A percentile compares a stretch with the other conserved stretches of the same genome.
phyloP scores from a whole-genome alignment of 2,797 vertebrate species.

The Mus minutoides region DNA sequence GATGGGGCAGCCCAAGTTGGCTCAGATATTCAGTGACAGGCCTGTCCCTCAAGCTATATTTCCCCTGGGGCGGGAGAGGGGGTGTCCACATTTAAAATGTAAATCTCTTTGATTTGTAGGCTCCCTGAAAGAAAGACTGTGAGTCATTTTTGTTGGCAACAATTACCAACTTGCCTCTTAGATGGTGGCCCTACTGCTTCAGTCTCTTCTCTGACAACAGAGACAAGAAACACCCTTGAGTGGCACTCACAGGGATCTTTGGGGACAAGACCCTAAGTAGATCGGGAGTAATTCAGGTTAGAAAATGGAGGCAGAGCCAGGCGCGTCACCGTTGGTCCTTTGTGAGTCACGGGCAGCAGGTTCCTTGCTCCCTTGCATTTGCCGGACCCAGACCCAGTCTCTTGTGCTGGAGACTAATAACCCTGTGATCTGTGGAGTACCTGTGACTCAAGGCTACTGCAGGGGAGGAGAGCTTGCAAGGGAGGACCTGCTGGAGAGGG shows the following conservation, averaged over 20 bases:
- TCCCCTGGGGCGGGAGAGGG: not conserved
- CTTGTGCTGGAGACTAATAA: constrained; percentile 51
- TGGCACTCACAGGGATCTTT: not conserved
- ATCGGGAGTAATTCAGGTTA: not conserved
- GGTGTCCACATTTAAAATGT: not conserved
- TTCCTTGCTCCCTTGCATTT: constrained; percentile 14
- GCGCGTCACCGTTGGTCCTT: not conserved
- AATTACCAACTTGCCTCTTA: not conserved
- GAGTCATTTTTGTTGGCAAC: not conserved
- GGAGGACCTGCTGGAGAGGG: not conserved
- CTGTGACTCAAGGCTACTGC: constrained; percentile 59
- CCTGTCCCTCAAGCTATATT: not conserved
- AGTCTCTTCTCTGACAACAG: not conserved
- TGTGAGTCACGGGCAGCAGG: constrained; percentile 44
- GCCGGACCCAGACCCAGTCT: constrained; percentile 3
- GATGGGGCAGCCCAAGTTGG: not conserved
- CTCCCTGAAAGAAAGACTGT: not conserved
- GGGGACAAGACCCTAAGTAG: not conserved
- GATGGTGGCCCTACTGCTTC: not conserved
- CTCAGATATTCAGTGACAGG: not conserved
- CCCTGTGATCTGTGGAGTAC: constrained; percentile 44
- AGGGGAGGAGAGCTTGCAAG: constrained; percentile 22
- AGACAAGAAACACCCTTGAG: not conserved
- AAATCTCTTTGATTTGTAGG: not conserved
- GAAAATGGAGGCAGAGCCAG: not conserved